Evolutionary conservation across 35 echinoderm and acorn worm species (phyloP).

Genomic region (Diadema setosum): DNA sequence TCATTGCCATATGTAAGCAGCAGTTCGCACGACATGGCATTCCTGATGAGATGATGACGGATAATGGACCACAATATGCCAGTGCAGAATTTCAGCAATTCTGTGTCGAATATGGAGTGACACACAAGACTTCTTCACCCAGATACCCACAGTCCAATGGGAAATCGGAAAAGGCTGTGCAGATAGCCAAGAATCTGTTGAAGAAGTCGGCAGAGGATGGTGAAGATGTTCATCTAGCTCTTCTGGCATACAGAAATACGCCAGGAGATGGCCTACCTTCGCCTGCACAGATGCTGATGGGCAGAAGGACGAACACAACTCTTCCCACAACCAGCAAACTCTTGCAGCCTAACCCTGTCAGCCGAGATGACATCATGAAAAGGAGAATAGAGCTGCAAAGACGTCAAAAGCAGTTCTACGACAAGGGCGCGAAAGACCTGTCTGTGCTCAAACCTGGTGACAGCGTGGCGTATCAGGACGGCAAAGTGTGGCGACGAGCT

Average conservation of each 20-base stretch:
- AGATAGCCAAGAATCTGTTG: no score
- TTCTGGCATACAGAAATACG: constrained; percentile 51
- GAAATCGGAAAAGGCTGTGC: no score
- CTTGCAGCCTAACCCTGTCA: not conserved
- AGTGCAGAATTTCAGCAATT: constrained; percentile 28
- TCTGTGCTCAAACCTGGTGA: not conserved
- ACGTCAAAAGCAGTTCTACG: not conserved
- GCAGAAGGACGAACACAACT: constrained; percentile 31
- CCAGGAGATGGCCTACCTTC: constrained; percentile 9
- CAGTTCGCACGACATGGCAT: constrained; percentile 43
- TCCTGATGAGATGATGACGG: constrained; percentile 15
- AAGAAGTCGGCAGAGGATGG: not conserved
- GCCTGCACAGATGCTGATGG: constrained; percentile 13
- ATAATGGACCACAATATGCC: constrained; percentile 30
- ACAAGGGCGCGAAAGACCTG: not conserved
- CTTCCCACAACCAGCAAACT: not conserved
- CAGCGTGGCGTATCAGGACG: not conserved
- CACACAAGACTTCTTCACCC: constrained; percentile 37
- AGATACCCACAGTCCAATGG: constrained; percentile 44
- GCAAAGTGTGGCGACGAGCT: not conserved
- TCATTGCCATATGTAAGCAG: not conserved
- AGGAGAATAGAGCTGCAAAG: not conserved
- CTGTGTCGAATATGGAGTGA: constrained; percentile 2
- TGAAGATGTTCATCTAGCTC: constrained; percentile 21
- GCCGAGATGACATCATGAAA: not conserved